phyloP scores from a whole-genome alignment of 2,113 vertebrate species.

The Heliornis fulica region DNA sequence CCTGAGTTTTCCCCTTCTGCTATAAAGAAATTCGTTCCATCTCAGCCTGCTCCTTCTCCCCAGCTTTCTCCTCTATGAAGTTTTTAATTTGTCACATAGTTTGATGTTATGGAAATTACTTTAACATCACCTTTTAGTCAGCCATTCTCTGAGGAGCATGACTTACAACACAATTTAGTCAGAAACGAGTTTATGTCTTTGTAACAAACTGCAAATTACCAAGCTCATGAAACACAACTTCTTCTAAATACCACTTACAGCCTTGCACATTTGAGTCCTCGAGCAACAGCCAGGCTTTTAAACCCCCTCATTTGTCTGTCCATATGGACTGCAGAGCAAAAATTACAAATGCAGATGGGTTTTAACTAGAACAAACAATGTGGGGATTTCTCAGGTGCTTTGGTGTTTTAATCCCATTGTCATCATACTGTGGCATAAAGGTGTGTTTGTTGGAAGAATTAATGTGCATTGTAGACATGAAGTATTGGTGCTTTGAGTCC shows the following conservation, averaged over 20 bases:
- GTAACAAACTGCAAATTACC: constrained; percentile 57
- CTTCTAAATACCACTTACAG: constrained; percentile 45
- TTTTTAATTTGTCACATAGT: constrained; percentile 47
- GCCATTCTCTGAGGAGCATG: constrained; percentile 5
- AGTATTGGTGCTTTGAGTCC: not conserved
- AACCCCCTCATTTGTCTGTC: not conserved
- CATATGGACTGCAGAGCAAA: not conserved
- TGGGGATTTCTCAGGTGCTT: not conserved
- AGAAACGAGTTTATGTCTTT: constrained; percentile 48
- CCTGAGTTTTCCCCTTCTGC: not conserved
- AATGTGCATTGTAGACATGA: not conserved
- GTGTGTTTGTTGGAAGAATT: not conserved
- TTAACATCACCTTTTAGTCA: constrained; percentile 51
- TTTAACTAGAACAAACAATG: not conserved
- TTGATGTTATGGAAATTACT: constrained; percentile 55
- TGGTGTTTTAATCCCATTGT: not conserved
- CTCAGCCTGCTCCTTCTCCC: not conserved
- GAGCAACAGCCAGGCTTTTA: not conserved
- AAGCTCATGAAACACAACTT: not conserved
- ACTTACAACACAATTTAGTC: constrained; percentile 51
- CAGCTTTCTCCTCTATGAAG: not conserved
- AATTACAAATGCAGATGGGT: not conserved
- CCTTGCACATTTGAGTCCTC: not conserved
- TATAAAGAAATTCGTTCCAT: not conserved
- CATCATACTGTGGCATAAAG: not conserved